Evolutionary conservation across 2,888 invertebrate species (phyloP).

Genomic region (Platerodrilus igneus): DNA sequence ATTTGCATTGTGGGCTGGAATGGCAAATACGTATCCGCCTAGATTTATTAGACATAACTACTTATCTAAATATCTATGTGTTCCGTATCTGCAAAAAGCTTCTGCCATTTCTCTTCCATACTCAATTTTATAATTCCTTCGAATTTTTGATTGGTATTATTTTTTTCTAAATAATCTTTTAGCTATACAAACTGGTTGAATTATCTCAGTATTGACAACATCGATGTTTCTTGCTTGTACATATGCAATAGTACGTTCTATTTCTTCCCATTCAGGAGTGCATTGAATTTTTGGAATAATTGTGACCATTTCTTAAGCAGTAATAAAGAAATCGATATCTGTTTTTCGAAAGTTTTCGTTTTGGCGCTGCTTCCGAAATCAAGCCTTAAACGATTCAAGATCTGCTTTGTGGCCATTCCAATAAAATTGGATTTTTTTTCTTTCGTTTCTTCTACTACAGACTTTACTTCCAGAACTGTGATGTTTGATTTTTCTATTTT

Average conservation of each 20-base stretch:
- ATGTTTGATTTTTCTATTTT: neutral
- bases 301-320: neutral
- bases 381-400: neutral
- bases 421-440: neutral
- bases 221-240: neutral
- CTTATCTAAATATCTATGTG: no score
- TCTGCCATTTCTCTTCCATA: neutral
- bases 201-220: neutral
- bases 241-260: neutral
- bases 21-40: neutral
- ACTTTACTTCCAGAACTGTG: neutral
- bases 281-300: neutral
- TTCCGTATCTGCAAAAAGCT: neutral
- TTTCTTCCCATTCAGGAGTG: neutral
- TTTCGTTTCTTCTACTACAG: neutral
- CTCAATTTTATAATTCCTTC: neutral
- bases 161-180: neutral
- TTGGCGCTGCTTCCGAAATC: neutral
- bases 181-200: neutral
- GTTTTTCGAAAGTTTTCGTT: neutral
- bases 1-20: neutral
- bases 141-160: neutral
- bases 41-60: neutral
- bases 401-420: neutral
- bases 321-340: neutral